Conservation (phyloP, 2,888 invertebrate species). For the Scaptomyza caliginosa region DNA sequence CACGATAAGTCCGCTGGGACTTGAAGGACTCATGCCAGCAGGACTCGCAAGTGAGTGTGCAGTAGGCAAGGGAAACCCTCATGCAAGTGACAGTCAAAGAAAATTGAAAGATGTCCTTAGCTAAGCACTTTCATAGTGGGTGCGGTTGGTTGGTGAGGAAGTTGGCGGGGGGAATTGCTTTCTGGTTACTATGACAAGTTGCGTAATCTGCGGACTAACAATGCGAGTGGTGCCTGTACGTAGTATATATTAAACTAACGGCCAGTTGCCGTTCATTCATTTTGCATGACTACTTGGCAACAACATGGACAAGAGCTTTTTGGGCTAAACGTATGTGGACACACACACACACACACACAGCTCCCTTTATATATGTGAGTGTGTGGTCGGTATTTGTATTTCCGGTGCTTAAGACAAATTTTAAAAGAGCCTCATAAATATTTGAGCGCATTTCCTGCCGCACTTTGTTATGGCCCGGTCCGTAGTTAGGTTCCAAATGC, state of each 20-base stretch:
- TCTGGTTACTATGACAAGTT: conserved; percentile 18
- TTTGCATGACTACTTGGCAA: conserved; percentile 46
- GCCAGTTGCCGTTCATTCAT: conserved; percentile 54
- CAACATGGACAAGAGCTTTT: conserved; percentile 11
- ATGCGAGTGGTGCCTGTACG: conserved; percentile 64
- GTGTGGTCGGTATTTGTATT: conserved; percentile 65
- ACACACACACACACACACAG: neutral
- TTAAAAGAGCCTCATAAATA: conserved; percentile 75
- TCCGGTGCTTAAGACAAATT: conserved; percentile 78
- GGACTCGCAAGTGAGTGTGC: conserved; percentile 21
- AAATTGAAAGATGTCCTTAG: conserved; percentile 47
- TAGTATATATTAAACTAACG: neutral
- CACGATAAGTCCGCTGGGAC: conserved; percentile 50
- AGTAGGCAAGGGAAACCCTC: conserved; percentile 1
- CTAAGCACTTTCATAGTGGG: neutral
- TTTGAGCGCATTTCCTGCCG: conserved; percentile 70
- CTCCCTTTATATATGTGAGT: neutral
- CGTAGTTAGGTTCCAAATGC: conserved; percentile 34
- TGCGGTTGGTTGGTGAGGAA: neutral
- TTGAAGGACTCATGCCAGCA: neutral
- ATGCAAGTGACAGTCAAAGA: conserved; percentile 72
- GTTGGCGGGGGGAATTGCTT: neutral
- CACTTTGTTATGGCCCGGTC: conserved; percentile 49
- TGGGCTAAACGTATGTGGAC: conserved; percentile 2
- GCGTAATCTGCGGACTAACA: conserved; percentile 37